Evolutionary conservation across 2,797 vertebrate species (phyloP).

Genomic region (Xiphorhynchus erythropygius): DNA sequence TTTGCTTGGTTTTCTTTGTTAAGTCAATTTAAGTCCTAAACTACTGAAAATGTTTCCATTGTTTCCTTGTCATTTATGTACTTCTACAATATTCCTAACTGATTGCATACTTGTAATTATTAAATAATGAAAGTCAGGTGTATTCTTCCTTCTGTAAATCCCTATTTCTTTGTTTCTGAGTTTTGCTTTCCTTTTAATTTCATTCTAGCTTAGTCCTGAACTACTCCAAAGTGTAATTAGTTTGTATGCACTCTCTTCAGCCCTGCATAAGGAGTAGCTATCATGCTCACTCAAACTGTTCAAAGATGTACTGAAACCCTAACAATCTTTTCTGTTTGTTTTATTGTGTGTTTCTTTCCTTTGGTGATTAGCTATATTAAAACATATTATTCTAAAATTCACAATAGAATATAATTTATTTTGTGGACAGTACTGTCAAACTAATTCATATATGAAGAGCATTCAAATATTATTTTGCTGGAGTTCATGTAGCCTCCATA

Average conservation of each 20-base stretch:
- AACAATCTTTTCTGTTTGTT: background rate
- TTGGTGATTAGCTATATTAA: slow-evolving; percentile 15
- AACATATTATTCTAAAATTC: slow-evolving; percentile 39
- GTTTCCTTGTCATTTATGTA: background rate
- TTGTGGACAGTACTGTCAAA: slow-evolving; percentile 50
- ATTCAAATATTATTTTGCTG: slow-evolving; percentile 66
- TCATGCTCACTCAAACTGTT: background rate
- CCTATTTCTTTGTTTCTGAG: background rate
- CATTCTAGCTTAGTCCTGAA: background rate
- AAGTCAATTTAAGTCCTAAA: background rate
- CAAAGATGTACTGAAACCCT: background rate
- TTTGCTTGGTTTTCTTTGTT: slow-evolving; percentile 36
- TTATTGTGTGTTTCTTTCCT: slow-evolving; percentile 8
- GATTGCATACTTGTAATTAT: background rate
- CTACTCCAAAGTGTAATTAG: background rate
- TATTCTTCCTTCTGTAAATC: background rate
- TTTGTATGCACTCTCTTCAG: background rate
- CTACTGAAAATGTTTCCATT: slow-evolving; percentile 9
- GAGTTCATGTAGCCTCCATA: slow-evolving; percentile 22
- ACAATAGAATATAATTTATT: slow-evolving; percentile 41
- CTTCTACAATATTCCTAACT: background rate
- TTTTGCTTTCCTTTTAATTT: slow-evolving; percentile 17
- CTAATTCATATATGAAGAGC: slow-evolving; percentile 30
- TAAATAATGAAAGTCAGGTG: background rate
- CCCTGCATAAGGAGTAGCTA: background rate